Percentiles rank a stretch among this genome's conserved stretches.
Evolutionary conservation across 1,140 invertebrate species (phyloP).

Genomic region (Leptonema lineaticorne): DNA sequence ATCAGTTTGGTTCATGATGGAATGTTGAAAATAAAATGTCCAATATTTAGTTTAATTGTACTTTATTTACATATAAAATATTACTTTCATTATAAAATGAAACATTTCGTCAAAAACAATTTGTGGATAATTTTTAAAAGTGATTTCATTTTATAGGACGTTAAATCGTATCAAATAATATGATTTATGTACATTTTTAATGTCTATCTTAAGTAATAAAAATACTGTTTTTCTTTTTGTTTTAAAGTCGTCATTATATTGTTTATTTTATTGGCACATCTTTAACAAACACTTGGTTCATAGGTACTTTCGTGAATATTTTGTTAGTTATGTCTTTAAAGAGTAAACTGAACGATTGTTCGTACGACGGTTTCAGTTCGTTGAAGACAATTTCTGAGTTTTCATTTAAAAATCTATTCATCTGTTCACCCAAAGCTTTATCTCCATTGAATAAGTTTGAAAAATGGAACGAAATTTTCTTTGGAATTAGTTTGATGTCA

Average conservation of each 20-base stretch:
- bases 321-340: conserved; percentile 63
- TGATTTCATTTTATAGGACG: too few species aligned
- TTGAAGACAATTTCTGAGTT: conserved; percentile 67
- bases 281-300: conserved; percentile 59
- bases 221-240: conserved; percentile 16
- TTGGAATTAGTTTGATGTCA: conserved; percentile 57
- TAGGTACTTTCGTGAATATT: conserved; percentile 63
- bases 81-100: too few species aligned
- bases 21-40: too few species aligned
- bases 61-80: too few species aligned
- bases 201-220: not conserved
- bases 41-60: too few species aligned
- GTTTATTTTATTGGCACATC: not conserved
- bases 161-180: too few species aligned
- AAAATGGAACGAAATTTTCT: conserved; percentile 58
- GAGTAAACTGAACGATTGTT: conserved; percentile 61
- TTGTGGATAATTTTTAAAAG: too few species aligned
- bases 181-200: conserved; percentile 2
- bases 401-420: conserved; percentile 65
- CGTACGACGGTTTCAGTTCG: conserved; percentile 63
- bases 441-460: conserved; percentile 65
- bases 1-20: too few species aligned
- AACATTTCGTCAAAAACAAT: too few species aligned
- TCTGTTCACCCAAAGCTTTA: conserved; percentile 57
- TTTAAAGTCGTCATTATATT: not conserved